These are phyloP conservation scores for Herminia tarsipennalis DNA, from an alignment of 2,888 invertebrate genomes.

Conservation along the genomic window DNA sequence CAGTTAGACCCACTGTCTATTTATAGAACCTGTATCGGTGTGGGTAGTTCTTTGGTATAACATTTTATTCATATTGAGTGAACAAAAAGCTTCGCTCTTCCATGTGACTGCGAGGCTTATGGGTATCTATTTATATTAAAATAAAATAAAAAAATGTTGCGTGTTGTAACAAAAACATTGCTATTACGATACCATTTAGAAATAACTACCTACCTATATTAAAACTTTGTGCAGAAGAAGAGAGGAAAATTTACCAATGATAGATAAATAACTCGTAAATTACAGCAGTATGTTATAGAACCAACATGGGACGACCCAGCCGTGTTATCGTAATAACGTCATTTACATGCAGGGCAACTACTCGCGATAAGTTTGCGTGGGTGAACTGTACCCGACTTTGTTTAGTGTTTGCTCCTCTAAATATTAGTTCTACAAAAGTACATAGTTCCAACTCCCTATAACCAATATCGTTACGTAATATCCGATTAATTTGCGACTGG, in stretches of 20 bases:
- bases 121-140: too few species aligned
- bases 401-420: constrained; percentile 30
- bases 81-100: too few species aligned
- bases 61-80: too few species aligned
- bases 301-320: constrained; percentile 33
- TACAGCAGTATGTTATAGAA: constrained; percentile 15
- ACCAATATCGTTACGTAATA: constrained; percentile 19
- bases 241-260: neutral
- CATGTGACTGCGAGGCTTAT: too few species aligned
- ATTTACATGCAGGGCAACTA: constrained; percentile 75
- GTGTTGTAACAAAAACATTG: too few species aligned
- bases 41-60: too few species aligned
- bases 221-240: too few species aligned
- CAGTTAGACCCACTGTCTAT: too few species aligned
- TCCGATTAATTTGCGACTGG: constrained; percentile 7
- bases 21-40: too few species aligned
- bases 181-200: too few species aligned
- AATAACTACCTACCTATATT: too few species aligned
- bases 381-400: constrained; percentile 47
- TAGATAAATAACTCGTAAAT: neutral
- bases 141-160: too few species aligned
- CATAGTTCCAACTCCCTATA: constrained; percentile 9
- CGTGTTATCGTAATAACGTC: constrained; percentile 57
- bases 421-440: constrained; percentile 25
- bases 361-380: constrained; percentile 72